phyloP scores from a whole-genome alignment of 2,888 invertebrate genomes.

The Dastarcus helophoroides region DNA sequence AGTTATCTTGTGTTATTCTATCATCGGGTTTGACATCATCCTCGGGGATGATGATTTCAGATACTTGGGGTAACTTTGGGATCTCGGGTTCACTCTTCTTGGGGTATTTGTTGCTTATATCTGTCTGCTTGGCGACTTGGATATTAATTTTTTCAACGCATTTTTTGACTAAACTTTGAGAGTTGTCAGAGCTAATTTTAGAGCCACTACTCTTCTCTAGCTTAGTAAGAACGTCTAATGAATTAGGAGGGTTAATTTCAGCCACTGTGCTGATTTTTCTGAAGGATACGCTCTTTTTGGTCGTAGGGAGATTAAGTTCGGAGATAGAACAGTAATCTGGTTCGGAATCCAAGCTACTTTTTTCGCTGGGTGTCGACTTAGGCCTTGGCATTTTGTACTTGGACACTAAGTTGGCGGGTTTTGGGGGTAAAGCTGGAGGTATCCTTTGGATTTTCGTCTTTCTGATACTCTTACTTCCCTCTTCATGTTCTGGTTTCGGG shows the following conservation, averaged over 20 bases:
- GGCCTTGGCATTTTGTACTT: conserved; percentile 47
- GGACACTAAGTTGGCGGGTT: conserved; percentile 60
- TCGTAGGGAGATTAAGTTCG: conserved; percentile 48
- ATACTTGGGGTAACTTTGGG: conserved; percentile 63
- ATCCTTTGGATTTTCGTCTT: conserved; percentile 47
- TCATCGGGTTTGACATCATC: conserved; percentile 26
- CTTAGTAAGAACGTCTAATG: conserved; percentile 23
- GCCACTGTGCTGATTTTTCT: conserved; percentile 31
- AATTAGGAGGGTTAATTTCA: conserved; percentile 29
- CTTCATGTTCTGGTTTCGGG: conserved; percentile 30
- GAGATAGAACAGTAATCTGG: conserved; percentile 70
- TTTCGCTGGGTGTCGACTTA: conserved; percentile 18
- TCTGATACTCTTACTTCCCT: conserved; percentile 22
- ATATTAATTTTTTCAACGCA: conserved; percentile 31
- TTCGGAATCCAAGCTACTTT: conserved; percentile 38
- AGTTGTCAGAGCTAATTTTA: conserved; percentile 14
- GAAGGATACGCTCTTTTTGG: conserved; percentile 18
- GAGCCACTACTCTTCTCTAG: conserved; percentile 15
- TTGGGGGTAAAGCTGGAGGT: conserved; percentile 67
- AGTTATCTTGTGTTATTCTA: conserved; percentile 33
- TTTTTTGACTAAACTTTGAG: conserved; percentile 28
- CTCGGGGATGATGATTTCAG: conserved; percentile 61
- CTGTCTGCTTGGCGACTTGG: conserved; percentile 30
- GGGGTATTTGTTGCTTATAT: conserved; percentile 20
- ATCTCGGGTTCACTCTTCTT: conserved; percentile 47